Base-by-base conservation (phyloP, 2,888 invertebrate genomes). In the Polia nebulosa region DNA sequence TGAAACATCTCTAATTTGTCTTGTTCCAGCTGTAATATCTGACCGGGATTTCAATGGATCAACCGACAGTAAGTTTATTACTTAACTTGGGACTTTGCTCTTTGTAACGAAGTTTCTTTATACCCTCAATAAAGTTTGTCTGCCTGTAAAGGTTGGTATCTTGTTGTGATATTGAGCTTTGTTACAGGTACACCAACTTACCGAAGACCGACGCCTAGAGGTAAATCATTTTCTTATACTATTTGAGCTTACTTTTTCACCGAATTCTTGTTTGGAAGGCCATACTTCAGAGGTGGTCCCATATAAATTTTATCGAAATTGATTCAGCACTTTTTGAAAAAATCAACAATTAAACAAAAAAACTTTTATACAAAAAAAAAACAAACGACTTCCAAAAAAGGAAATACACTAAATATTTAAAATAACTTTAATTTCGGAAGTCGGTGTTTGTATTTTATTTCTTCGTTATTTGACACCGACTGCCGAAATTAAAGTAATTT, bases 121-220 rank as follows among this genome's bases (percentile, higher is more conserved):
- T 61, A 0, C 41, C 51, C 53, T 56, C 7, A 62, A 22, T 59
- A 3, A 64, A 58, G 47, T 39, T 47, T 39, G 17, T 13, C 13
- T 47, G 39, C n/a, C 11, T 17, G 49, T 41, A 7, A 22, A 13
- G 11, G 5, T 45, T 32, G 32, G 27, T 29, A 45, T 44, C 58
- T 55, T 44, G 17, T 36, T 39, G 41, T 72, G 15, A 67, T 44
- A 63, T 69, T 74, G 68, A 65, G 27, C 29, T 69, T 75, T 69
- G n/a, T 89, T 86, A 6, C 87, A 93, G 93, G 36, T 78, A 58
- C 85, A 59, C 49, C 87, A 25, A 56, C 74, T 4, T 71, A 63
- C 32, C 62, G 62, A 20, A 67, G 80, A 63, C 75, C 51, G 9
- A 78, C 78, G 34, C 72, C 86, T 9, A 85, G 90, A 88, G 83